Evolutionary conservation across 2,113 vertebrate species (phyloP), one percentile per base, ranked within the genome.

Genomic region (Ochotona princeps): DNA sequence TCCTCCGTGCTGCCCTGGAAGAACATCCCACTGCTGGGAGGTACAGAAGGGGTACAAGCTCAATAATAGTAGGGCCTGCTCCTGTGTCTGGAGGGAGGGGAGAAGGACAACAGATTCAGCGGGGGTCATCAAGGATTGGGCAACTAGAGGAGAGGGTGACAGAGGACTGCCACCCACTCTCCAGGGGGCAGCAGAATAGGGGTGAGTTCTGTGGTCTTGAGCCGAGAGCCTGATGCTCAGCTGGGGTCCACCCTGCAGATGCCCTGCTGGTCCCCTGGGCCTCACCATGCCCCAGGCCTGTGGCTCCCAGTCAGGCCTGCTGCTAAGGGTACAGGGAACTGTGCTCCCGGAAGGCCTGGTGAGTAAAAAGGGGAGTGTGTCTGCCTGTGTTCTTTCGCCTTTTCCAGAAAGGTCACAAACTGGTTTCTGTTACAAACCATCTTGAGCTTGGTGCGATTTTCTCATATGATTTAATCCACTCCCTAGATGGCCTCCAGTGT

Each of bases 391-490:
- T 97, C 96, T 88, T 54, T 94, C 95, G 91, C 93, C 96, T 94
- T 95, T 91, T 94, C 96, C 47, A 0, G 94, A 95, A 96, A 97
- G 97, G 97, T 98, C 97, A 93, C 51, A 83, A 75, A 11, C n/a
- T 90, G 95, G 91, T 97, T 95, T 97, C 95, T 88, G 84, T 97
- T 97, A 97, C 11, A 8, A 82, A 92, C 73, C 25, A 93, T 97
- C 95, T 97, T 94, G 95, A 97, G 94, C 92, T 81, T 93, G 73
- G 96, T 87, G 94, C 76, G 93, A 90, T 98, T 98, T 97, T 98
- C 96, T 97, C 94, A 91, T 96, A 96, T 97, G 91, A 93, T 97
- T 98, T 98, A 97, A 98, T 98, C 97, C 97, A 88, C 96, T 97
- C 94, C 95, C 95, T 97, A 96, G 97, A 97, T 23, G 76, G 96